phyloP scores from a whole-genome alignment of 2,888 invertebrate genomes.

The Dolichopus griseipennis region DNA sequence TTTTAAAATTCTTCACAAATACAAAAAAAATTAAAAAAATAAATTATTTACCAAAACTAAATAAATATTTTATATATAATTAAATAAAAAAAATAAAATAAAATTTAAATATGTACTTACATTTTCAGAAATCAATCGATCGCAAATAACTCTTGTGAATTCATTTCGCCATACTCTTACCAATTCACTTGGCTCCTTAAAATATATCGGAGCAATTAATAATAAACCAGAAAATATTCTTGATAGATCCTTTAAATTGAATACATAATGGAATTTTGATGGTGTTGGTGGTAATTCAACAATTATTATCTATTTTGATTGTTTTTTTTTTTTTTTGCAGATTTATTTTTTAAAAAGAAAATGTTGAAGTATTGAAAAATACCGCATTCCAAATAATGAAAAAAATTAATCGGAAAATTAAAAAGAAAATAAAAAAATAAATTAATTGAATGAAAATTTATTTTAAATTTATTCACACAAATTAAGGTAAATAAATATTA shows the following conservation, averaged over 20 bases:
- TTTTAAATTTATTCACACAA: no score
- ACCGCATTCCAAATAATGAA: no score
- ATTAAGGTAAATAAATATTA: no score
- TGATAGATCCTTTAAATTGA: constrained; percentile 84
- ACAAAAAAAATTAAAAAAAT: not conserved
- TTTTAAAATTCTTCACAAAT: not conserved
- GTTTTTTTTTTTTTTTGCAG: not conserved
- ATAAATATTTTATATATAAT: constrained; percentile 28
- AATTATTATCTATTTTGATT: constrained; percentile 51
- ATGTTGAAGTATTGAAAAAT: not conserved
- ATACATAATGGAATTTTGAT: constrained; percentile 89
- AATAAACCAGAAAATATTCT: constrained; percentile 74
- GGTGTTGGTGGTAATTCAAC: constrained; percentile 81
- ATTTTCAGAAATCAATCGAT: constrained; percentile 64
- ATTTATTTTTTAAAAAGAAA: constrained; percentile 2
- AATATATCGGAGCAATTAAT: constrained; percentile 62
- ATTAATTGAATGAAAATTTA: no score
- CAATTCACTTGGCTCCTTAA: constrained; percentile 58
- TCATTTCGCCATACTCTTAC: constrained; percentile 88
- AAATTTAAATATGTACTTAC: constrained; percentile 34
- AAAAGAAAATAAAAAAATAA: no score
- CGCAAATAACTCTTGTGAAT: constrained; percentile 76
- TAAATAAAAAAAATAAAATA: constrained; percentile 32
- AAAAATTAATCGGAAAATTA: no score
- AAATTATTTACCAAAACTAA: constrained; percentile 21